Conservation (phyloP, 2,113 vertebrate genomes). For the Campylomormyrus tamandua region DNA sequence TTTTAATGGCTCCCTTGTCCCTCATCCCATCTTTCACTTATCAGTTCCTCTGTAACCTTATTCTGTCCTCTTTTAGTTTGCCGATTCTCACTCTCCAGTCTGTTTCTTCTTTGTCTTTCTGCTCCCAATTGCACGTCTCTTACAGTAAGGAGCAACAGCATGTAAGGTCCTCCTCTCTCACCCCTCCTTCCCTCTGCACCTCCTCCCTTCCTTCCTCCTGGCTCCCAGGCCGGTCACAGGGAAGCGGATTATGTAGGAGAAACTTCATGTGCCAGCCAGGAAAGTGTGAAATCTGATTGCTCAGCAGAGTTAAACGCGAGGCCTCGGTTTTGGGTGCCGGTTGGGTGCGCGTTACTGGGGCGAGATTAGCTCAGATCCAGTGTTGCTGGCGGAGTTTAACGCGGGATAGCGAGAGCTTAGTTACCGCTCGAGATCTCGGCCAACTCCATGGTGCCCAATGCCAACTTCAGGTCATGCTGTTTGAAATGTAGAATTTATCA, state of each 20-base stretch:
- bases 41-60: constrained; percentile 31
- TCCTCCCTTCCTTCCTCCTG: constrained; percentile 12
- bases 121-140: not conserved
- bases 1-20: not conserved
- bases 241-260: not conserved
- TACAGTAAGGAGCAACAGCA: not conserved
- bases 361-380: constrained; percentile 36
- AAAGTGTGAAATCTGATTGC: constrained; percentile 4
- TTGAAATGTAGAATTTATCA: not conserved
- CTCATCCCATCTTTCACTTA: constrained; percentile 10
- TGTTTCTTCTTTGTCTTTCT: not conserved
- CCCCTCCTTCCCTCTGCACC: not conserved
- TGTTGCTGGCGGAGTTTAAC: constrained; percentile 34
- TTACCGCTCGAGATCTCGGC: not conserved
- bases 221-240: not conserved
- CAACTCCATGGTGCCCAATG: not conserved
- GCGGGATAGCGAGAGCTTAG: constrained; percentile 3
- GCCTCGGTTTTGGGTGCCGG: not conserved
- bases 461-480: not conserved
- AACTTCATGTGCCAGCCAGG: not conserved
- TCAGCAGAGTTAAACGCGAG: not conserved
- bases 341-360: constrained; percentile 31
- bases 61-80: constrained; percentile 30
- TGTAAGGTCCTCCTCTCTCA: not conserved
- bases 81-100: not conserved